phyloP scores from a whole-genome alignment of 2,113 vertebrate species.

The Chlorocebus sabaeus region DNA sequence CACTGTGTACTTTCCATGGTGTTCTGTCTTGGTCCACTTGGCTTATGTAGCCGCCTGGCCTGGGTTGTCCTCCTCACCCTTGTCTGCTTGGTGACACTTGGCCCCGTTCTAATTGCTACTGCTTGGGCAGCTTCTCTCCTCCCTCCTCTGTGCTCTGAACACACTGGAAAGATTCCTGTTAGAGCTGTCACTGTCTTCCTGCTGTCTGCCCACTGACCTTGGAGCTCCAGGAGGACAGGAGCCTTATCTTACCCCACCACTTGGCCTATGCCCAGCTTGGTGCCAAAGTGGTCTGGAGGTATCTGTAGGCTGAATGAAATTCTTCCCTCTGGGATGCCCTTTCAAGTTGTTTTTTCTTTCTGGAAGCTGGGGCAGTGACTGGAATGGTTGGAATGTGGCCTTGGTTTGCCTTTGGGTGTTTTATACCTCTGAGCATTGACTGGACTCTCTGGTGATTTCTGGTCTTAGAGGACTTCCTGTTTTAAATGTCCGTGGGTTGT shows the following conservation, averaged over 20 bases:
- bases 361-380: neutral
- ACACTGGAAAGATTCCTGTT: neutral
- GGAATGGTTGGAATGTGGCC: constrained; percentile 10
- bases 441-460: neutral
- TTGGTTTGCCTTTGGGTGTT: neutral
- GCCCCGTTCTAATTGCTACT: neutral
- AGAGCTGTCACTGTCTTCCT: neutral
- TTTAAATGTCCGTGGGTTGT: neutral
- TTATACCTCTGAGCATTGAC: neutral
- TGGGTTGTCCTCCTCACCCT: neutral
- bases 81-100: neutral
- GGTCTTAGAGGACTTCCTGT: neutral
- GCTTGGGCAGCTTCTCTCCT: neutral
- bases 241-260: neutral
- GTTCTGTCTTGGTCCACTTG: neutral
- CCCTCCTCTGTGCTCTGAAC: neutral
- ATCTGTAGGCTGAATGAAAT: neutral
- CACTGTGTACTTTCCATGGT: fast-evolving
- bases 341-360: constrained; percentile 5
- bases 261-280: neutral
- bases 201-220: neutral
- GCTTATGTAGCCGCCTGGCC: neutral
- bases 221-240: neutral
- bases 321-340: neutral
- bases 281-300: neutral